phyloP scores from a whole-genome alignment of 2,113 vertebrate genomes.

The Colaptes auratus region DNA sequence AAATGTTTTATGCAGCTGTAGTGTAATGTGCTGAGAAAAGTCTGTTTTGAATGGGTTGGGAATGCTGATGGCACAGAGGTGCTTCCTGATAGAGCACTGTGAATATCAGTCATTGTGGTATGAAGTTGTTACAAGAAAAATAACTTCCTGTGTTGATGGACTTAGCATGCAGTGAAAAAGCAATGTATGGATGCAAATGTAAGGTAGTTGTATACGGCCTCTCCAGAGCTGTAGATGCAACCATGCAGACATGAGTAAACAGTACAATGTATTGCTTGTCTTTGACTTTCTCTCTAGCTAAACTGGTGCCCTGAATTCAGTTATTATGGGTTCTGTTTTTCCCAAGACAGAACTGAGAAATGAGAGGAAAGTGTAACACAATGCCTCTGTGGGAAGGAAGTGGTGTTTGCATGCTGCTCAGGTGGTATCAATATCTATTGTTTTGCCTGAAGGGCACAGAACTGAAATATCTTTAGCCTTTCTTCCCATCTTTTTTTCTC shows the following conservation, averaged over 20 bases:
- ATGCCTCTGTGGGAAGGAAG: background rate
- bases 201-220: background rate
- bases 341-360: background rate
- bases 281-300: background rate
- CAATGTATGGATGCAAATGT: background rate
- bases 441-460: background rate
- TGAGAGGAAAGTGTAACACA: background rate
- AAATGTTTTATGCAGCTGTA: conserved; percentile 1
- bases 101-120: conserved; percentile 30
- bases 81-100: conserved; percentile 10
- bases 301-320: background rate
- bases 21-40: background rate
- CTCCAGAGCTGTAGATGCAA: background rate
- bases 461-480: background rate
- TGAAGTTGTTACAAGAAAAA: conserved; percentile 51
- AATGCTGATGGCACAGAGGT: conserved; percentile 42
- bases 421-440: background rate
- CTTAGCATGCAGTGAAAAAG: background rate
- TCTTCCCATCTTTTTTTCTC: background rate
- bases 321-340: background rate
- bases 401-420: background rate
- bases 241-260: background rate
- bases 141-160: conserved; percentile 55
- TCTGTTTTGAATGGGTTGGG: background rate
- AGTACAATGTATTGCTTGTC: background rate